Evolutionary conservation across 2,113 vertebrate species (phyloP).

Genomic region (Odontophorus gujanensis): DNA sequence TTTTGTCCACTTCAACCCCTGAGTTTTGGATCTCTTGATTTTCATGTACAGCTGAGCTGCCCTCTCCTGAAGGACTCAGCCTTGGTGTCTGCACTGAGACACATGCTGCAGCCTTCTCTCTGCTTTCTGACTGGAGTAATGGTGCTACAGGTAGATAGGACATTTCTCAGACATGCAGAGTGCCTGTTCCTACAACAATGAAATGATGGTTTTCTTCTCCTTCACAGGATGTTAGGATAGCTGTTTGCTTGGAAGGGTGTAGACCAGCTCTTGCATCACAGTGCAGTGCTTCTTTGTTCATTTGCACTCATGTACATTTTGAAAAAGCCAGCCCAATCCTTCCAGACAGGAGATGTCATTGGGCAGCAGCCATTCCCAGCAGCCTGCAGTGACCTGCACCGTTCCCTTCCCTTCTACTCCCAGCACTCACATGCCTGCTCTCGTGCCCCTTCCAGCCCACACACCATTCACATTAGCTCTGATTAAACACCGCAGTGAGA

Average conservation of each 20-base stretch:
- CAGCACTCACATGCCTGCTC: neutral
- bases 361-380: neutral
- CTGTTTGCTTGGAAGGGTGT: neutral
- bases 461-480: accelerated
- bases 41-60: neutral
- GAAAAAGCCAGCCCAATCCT: neutral
- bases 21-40: neutral
- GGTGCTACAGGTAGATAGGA: neutral
- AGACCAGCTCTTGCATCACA: neutral
- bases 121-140: neutral
- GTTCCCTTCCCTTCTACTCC: neutral
- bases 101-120: neutral
- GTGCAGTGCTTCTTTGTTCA: neutral
- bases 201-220: neutral
- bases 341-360: neutral
- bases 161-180: accelerated
- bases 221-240: neutral
- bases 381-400: neutral
- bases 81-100: neutral
- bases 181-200: neutral
- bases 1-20: neutral
- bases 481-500: neutral
- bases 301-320: neutral
- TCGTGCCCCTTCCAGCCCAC: neutral
- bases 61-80: neutral